Conservation (phyloP, 2,888 invertebrate genomes). For the Apantesis nais region DNA sequence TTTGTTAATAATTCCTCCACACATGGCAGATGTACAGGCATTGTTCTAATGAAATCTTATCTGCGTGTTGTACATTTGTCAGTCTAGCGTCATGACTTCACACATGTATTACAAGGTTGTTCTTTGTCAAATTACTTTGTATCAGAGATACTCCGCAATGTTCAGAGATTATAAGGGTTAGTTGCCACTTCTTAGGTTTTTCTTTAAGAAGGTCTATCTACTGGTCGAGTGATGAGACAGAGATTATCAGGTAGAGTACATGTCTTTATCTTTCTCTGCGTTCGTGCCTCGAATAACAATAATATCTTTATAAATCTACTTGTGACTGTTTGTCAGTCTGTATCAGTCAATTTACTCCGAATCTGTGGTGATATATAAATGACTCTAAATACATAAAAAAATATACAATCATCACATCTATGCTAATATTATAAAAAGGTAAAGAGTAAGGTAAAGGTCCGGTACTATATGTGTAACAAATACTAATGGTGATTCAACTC, state of each 20-base stretch:
- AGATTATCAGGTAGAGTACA: background rate
- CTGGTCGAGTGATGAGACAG: background rate
- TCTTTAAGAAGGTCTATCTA: background rate
- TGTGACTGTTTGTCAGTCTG: background rate
- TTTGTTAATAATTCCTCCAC: slow-evolving; percentile 34
- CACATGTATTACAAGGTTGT: slow-evolving; percentile 48
- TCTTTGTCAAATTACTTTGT: slow-evolving; percentile 24
- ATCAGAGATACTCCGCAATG: background rate
- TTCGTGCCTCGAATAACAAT: background rate
- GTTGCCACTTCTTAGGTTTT: background rate
- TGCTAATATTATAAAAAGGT: no score
- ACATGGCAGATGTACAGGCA: slow-evolving; percentile 57
- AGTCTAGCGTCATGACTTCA: slow-evolving; percentile 49
- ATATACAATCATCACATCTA: no score
- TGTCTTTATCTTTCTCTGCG: background rate
- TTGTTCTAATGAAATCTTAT: slow-evolving; percentile 76
- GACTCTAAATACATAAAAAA: no score
- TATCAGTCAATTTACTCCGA: background rate
- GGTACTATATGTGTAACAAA: no score
- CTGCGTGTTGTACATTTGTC: slow-evolving; percentile 69
- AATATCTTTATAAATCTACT: background rate
- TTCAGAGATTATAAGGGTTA: background rate
- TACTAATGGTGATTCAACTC: no score
- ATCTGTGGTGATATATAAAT: no score
- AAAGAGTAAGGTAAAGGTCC: no score